Base-by-base conservation (phyloP, 2,797 vertebrate genomes). In the Aplochiton taeniatus region DNA sequence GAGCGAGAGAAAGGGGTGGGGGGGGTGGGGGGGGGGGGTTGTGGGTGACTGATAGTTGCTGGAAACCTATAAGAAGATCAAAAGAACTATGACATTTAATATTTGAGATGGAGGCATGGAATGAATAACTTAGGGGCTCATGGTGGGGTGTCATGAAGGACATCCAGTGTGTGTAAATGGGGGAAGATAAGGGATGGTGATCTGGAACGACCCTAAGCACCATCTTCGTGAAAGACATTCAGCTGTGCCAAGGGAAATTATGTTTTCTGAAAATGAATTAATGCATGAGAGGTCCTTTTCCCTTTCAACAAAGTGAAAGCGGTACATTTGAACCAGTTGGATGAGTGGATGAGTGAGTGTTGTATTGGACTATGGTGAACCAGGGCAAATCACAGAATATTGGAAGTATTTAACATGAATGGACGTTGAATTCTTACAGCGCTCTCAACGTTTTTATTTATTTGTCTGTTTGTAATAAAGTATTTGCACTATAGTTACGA, bases 391-490 rank as follows among this genome's bases (percentile, higher is more conserved):
- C 0, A 55, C 9, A 41, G 9, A 57, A 61, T 75, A 43, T 77
- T 42, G 69, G 61, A 64, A 65, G 20, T 76, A 63, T 85, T 77
- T 76, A 61, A 18, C 68, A 50, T 16, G n/a, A 54, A 47, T 72
- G 20, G 17, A 69, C 50, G 31, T 76, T 58, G 55, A 4, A 42
- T 61, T 69, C 49, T 46, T 47, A 17, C 72, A 68, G 31, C 31
- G 61, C 58, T n/a, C 31, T 1, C 12, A 19, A 12, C 59, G 17
- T 56, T 69, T 10, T 63, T 88, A 89, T 90, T 87, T 56, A 62
- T 69, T 76, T 31, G 31, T 31, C 31, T 66, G 11, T 16, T 13
- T 2, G 59, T 77, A 85, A 84, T 82, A 79, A 86, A 84, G 53
- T 48, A 65, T 17, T 63, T 11, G 57, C 12, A 17, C 18, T 11